These are phyloP conservation scores for Hormiphora californensis DNA, from an alignment of 37 sponge, comb jelly and placozoan genomes.

Conservation along the genomic window DNA sequence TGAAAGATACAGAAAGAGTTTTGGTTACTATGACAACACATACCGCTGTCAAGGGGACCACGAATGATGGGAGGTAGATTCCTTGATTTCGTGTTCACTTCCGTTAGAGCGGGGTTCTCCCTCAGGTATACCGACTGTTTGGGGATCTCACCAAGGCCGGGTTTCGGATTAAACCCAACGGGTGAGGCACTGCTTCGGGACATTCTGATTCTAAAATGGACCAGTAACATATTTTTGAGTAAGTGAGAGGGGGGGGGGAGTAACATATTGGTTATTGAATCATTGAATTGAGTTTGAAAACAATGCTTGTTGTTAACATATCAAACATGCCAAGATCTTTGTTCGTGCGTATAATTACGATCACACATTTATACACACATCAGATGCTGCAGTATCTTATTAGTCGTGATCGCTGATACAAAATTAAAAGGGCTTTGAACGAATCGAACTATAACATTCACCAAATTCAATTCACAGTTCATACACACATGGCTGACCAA, in stretches of 20 bases:
- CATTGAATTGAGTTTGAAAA: too few species aligned
- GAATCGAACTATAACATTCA: not conserved
- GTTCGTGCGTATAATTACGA: too few species aligned
- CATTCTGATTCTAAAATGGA: not conserved
- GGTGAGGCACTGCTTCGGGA: not conserved
- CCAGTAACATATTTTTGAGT: not conserved
- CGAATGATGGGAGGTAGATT: conserved; percentile 23
- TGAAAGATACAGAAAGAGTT: not conserved
- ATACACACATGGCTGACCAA: not conserved
- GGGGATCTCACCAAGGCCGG: not conserved
- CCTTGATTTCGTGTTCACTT: not conserved
- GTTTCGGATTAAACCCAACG: conserved; percentile 12
- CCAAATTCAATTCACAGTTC: not conserved
- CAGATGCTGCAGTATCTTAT: too few species aligned
- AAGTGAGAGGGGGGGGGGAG: too few species aligned
- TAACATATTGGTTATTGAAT: too few species aligned
- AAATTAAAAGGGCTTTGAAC: too few species aligned
- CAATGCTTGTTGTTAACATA: too few species aligned
- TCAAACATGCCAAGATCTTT: too few species aligned
- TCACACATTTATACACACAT: too few species aligned
- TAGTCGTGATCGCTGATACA: too few species aligned
- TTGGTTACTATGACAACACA: too few species aligned
- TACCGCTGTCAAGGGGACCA: too few species aligned
- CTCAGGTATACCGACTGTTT: conserved; percentile 30
- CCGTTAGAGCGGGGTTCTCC: conserved; percentile 18